A percentile compares a stretch with the other conserved stretches of the same genome.
Evolutionary conservation across 2,113 vertebrate genomes (phyloP).

Genomic region (Oryzias celebensis): DNA sequence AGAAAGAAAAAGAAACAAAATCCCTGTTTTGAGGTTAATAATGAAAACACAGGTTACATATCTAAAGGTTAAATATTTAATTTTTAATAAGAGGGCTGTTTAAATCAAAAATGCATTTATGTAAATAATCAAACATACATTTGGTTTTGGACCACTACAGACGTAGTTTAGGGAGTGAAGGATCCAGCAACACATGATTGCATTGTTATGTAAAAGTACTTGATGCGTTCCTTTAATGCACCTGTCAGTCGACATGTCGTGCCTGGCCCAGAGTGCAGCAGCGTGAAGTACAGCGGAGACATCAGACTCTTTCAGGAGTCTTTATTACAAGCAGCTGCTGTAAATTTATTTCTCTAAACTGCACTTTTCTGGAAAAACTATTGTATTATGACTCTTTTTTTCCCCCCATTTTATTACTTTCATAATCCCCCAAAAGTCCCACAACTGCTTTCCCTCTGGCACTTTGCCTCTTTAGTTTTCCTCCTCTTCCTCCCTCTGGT

Average conservation of each 20-base stretch:
- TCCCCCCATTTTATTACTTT: slow-evolving; percentile 46
- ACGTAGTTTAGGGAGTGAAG: slow-evolving; percentile 24
- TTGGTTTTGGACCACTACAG: slow-evolving; percentile 10
- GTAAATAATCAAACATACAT: slow-evolving; percentile 15
- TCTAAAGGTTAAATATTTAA: slow-evolving; percentile 37
- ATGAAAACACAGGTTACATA: slow-evolving; percentile 10
- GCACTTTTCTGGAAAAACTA: slow-evolving; percentile 72
- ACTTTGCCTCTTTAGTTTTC: slow-evolving; percentile 34
- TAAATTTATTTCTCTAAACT: slow-evolving; percentile 61
- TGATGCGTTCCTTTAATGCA: slow-evolving; percentile 43
- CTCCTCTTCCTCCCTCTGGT: slow-evolving; percentile 56
- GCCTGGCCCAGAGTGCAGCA: slow-evolving; percentile 46
- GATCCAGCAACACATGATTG: slow-evolving; percentile 13
- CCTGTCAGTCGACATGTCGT: slow-evolving; percentile 55
- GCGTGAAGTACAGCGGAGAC: slow-evolving; percentile 39
- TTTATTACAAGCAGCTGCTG: slow-evolving; percentile 74
- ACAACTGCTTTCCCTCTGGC: slow-evolving; percentile 52
- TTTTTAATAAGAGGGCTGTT: slow-evolving; percentile 27
- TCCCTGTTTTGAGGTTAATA: neutral
- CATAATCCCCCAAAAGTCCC: slow-evolving; percentile 57
- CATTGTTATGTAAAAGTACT: neutral
- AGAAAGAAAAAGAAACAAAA: too few species aligned
- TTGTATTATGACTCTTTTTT: slow-evolving; percentile 67
- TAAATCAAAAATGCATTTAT: slow-evolving; percentile 34
- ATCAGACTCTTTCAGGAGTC: slow-evolving; percentile 58